Evolutionary conservation across 2,797 vertebrate genomes (phyloP).

Genomic region (Strix occidentalis): DNA sequence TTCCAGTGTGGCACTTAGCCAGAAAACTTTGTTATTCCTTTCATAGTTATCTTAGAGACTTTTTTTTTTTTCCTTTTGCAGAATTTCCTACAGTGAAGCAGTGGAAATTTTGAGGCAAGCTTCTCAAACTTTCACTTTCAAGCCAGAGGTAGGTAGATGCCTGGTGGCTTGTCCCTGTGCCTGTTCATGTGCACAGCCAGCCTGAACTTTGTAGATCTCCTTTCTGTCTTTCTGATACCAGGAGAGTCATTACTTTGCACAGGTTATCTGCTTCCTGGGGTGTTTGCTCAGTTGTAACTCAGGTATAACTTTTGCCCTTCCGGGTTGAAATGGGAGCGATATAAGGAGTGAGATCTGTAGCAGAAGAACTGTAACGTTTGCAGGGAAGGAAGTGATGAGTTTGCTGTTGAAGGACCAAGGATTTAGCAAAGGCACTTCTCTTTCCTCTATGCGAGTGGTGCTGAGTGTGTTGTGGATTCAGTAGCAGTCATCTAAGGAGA

Average conservation of each 20-base stretch:
- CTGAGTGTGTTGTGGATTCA: background rate
- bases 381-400: background rate
- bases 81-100: slow-evolving; percentile 92
- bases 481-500: background rate
- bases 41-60: slow-evolving; percentile 1
- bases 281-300: background rate
- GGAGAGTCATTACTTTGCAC: background rate
- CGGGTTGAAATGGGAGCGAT: background rate
- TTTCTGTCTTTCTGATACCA: background rate
- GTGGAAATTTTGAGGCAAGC: slow-evolving; percentile 86
- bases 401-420: background rate
- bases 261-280: background rate
- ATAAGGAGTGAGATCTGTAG: background rate
- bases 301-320: background rate
- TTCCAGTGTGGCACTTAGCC: background rate
- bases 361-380: background rate
- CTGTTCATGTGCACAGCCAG: background rate
- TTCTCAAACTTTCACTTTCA: slow-evolving; percentile 84
- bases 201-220: background rate
- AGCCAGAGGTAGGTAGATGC: slow-evolving; percentile 80
- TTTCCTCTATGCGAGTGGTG: background rate
- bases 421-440: background rate
- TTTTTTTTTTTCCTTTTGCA: slow-evolving; percentile 58
- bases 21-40: slow-evolving; percentile 35
- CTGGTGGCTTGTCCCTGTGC: background rate